These are phyloP conservation scores for Achatina immaculata DNA, from an alignment of 1,140 invertebrate genomes.

Conservation along the genomic window DNA sequence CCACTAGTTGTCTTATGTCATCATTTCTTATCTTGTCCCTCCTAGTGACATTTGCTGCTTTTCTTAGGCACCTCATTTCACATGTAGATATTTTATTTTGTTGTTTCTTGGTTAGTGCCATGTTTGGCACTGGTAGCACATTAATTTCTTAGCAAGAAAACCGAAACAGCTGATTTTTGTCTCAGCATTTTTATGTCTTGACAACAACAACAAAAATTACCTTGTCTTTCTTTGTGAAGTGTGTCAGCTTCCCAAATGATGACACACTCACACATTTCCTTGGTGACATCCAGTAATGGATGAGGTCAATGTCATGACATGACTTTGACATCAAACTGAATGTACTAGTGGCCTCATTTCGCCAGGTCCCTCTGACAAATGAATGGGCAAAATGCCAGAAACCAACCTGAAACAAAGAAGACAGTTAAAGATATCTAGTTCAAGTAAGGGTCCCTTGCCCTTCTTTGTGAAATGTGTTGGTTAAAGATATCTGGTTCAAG, in stretches of 20 bases:
- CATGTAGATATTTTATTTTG: too few relatives aligned
- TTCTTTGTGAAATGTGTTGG: constrained; percentile 68
- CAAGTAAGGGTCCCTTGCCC: constrained; percentile 56
- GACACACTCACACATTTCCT: constrained; percentile 67
- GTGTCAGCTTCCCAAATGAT: constrained; percentile 72
- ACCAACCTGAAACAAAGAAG: constrained; percentile 62
- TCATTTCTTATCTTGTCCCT: too few relatives aligned
- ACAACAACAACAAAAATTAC: constrained; percentile 42
- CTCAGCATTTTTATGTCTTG: too few relatives aligned
- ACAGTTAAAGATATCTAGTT: not conserved
- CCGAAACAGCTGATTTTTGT: too few relatives aligned
- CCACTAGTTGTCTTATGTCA: too few relatives aligned
- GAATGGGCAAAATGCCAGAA: constrained; percentile 74
- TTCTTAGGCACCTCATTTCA: too few relatives aligned
- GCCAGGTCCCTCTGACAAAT: constrained; percentile 74
- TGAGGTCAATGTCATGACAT: constrained; percentile 74
- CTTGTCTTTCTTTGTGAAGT: constrained; percentile 68
- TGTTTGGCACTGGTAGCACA: too few relatives aligned
- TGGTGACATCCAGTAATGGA: constrained; percentile 71
- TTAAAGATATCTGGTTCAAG: not conserved
- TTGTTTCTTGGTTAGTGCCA: too few relatives aligned
- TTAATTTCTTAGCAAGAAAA: too few relatives aligned
- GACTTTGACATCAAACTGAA: constrained; percentile 73
- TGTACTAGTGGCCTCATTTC: constrained; percentile 67
- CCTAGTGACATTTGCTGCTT: too few relatives aligned